phyloP scores from a whole-genome alignment of 1,140 invertebrate genomes.

The Eciton burchellii region DNA sequence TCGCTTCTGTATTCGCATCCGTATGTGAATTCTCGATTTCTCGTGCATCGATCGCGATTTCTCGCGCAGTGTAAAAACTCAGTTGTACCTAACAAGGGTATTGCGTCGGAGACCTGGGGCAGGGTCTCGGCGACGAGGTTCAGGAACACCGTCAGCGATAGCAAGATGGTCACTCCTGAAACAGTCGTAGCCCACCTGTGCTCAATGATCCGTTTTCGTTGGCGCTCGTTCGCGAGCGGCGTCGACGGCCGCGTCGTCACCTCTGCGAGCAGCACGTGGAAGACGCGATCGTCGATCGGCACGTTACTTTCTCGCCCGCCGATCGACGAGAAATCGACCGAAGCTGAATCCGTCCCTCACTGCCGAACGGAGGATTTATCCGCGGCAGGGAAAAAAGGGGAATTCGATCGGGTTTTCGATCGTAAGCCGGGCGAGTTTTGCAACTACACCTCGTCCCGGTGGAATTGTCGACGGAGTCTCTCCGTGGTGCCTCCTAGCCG shows the following conservation, averaged over 20 bases:
- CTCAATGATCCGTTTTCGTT: slow-evolving; percentile 70
- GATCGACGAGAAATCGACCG: slow-evolving; percentile 50
- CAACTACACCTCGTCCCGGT: slow-evolving; percentile 21
- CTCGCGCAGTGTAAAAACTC: slow-evolving; percentile 62
- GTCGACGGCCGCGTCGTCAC: slow-evolving; percentile 33
- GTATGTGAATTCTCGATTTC: background rate
- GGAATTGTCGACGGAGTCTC: slow-evolving; percentile 54
- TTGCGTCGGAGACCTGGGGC: slow-evolving; percentile 97
- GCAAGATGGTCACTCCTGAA: slow-evolving; percentile 99
- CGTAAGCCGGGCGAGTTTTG: slow-evolving; percentile 4
- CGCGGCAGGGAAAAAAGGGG: background rate
- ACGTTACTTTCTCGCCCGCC: slow-evolving; percentile 17
- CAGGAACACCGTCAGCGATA: slow-evolving; percentile 99
- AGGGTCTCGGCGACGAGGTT: slow-evolving; percentile 98
- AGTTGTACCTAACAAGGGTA: slow-evolving; percentile 95
- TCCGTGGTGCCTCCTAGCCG: slow-evolving; percentile 49
- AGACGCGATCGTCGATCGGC: slow-evolving; percentile 36
- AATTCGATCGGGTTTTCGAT: slow-evolving; percentile 13
- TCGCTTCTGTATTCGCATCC: background rate
- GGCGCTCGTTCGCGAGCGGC: slow-evolving; percentile 25
- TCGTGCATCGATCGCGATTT: slow-evolving; percentile 18
- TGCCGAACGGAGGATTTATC: slow-evolving; percentile 37
- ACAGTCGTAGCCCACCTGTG: slow-evolving; percentile 86
- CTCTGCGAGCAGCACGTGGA: background rate
- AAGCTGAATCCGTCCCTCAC: slow-evolving; percentile 31